A percentile compares a stretch with the other conserved stretches of the same genome.
phyloP scores from a whole-genome alignment of 2,888 invertebrate genomes.

The Gari tellinella region DNA sequence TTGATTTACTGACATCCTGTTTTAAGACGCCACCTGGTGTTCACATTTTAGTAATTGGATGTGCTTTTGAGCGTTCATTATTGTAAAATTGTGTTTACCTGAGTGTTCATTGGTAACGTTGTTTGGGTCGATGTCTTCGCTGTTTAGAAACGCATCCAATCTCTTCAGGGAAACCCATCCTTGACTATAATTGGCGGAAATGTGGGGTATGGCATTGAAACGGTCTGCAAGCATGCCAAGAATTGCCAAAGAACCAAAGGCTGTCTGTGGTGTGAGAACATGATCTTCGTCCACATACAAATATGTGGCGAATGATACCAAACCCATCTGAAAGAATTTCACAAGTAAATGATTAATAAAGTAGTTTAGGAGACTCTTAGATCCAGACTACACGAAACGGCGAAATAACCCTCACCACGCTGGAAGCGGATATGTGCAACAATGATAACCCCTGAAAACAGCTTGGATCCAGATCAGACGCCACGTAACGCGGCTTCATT shows the following conservation, averaged over 20 bases:
- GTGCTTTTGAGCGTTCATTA: too few relatives aligned
- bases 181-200: constrained; percentile 87
- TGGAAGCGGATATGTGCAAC: too few relatives aligned
- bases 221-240: constrained; percentile 88
- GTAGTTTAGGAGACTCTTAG: too few relatives aligned
- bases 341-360: too few relatives aligned
- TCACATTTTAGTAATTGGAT: too few relatives aligned
- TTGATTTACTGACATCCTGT: too few relatives aligned
- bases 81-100: constrained; percentile 11
- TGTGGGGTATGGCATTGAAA: constrained; percentile 97
- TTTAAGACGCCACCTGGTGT: too few relatives aligned
- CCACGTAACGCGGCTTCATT: too few relatives aligned
- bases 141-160: constrained; percentile 58
- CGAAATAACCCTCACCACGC: too few relatives aligned
- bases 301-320: constrained; percentile 80
- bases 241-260: constrained; percentile 83
- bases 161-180: constrained; percentile 59
- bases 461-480: too few relatives aligned
- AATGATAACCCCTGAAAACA: too few relatives aligned
- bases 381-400: too few relatives aligned
- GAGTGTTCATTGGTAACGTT: constrained; percentile 50
- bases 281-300: constrained; percentile 75
- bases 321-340: constrained; percentile 73
- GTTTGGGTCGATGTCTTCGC: constrained; percentile 58
- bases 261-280: constrained; percentile 88